Evolutionary conservation across 2,888 invertebrate species (phyloP), one percentile per base, ranked within the genome.

Genomic region (Trachelus tabidus): DNA sequence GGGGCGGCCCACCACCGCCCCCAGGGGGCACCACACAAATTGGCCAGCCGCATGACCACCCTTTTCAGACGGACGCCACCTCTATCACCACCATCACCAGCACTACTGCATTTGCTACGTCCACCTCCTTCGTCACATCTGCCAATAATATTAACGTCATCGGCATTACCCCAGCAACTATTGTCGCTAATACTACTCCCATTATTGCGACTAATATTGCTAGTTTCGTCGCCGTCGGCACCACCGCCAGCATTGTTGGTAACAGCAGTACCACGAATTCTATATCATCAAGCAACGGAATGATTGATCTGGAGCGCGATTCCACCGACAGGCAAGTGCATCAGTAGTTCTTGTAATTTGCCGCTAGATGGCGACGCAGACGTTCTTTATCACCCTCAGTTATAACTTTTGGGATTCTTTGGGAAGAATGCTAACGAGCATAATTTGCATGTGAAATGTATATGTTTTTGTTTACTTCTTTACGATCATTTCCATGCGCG

Each of bases 231-330:
- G 34, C 34, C 40, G 68, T 69, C 73, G 56, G 34, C 75, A 79
- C 79, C 77, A 34, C 69, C 68, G n/a, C 74, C 56, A 56, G 1
- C 34, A 81, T 77, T 77, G 83, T 81, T 76, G 84, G 81, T 75
- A 83, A 23, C 11, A 23, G 23, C 34, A 69, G 69, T 31, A 75
- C 69, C 37, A 23, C 34, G 30, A 68, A 3, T 31, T 84, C 84
- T 81, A 81, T 83, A 77, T 77, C 83, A 82, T 83, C 85, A 79
- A 87, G 85, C 87, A 87, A 89, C 84, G 56, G 23, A 56, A 91
- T 91, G 91, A 91, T 91, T 84, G 91, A 91, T 84, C 89, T 91
- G 83, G 91, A 91, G 83, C 88, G 90, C 73, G 91, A 91, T 82
- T 89, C 89, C 84, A 84, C 89, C 85, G 91, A 91, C 85, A 91